phyloP scores from a whole-genome alignment of 2,113 vertebrate genomes.

The Paedocypris sp. region DNA sequence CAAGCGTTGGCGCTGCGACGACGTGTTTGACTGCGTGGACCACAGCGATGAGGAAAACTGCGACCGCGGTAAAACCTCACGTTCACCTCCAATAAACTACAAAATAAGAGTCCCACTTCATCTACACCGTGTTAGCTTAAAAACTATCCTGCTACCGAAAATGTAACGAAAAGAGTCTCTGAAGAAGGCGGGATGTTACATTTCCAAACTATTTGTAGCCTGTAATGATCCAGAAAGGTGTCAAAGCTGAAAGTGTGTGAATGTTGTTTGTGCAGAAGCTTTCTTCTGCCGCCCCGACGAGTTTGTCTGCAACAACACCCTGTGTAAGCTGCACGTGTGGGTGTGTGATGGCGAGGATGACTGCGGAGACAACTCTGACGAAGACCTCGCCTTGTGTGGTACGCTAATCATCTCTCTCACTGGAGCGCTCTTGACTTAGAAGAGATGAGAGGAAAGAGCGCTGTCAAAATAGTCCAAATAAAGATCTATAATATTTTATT shows the following conservation, averaged over 20 bases:
- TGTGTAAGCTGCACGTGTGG: conserved; percentile 91
- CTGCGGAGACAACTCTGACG: conserved; percentile 95
- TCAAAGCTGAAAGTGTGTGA: neutral
- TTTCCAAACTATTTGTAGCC: too few relatives aligned
- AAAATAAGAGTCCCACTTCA: neutral
- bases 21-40: conserved; percentile 86
- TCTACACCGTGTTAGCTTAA: too few relatives aligned
- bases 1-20: conserved; percentile 86
- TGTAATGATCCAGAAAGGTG: too few relatives aligned
- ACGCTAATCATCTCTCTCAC: conserved; percentile 36
- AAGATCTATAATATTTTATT: too few relatives aligned
- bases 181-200: too few relatives aligned
- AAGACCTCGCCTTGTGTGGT: conserved; percentile 87
- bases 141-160: too few relatives aligned
- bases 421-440: too few relatives aligned
- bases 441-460: too few relatives aligned
- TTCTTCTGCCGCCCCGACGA: conserved; percentile 89
- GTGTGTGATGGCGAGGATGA: conserved; percentile 97
- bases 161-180: too few relatives aligned
- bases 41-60: conserved; percentile 91
- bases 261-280: conserved; percentile 49
- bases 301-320: conserved; percentile 92
- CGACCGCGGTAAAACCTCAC: conserved; percentile 53
- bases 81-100: neutral
- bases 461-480: too few relatives aligned